These are phyloP conservation scores for Clupea harengus DNA, from an alignment of 2,113 vertebrate species.

Conservation along the genomic window DNA sequence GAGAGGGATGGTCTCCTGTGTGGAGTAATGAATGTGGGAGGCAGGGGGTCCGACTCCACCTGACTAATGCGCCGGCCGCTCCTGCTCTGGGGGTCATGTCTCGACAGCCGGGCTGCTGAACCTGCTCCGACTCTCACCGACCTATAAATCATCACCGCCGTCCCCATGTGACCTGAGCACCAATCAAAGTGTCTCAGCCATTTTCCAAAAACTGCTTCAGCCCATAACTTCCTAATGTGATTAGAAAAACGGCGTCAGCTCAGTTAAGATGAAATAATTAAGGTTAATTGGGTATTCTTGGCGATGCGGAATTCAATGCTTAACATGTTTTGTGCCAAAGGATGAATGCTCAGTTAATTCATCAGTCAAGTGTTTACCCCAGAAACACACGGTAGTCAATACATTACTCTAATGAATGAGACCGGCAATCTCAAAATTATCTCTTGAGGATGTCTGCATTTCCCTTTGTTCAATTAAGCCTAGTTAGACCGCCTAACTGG, in stretches of 20 bases:
- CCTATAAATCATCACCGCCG: constrained; percentile 31
- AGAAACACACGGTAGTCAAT: not conserved
- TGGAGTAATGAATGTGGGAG: constrained; percentile 30
- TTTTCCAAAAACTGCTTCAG: not conserved
- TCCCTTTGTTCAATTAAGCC: not conserved
- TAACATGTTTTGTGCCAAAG: not conserved
- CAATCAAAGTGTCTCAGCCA: not conserved
- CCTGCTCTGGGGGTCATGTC: not conserved
- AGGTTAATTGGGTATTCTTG: not conserved
- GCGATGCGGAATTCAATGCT: not conserved
- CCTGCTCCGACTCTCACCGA: constrained; percentile 14
- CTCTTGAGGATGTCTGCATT: not conserved
- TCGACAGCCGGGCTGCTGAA: constrained; percentile 22
- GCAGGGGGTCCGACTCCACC: constrained; percentile 10
- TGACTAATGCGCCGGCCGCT: constrained; percentile 5
- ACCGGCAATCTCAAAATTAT: not conserved
- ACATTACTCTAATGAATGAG: constrained; percentile 7
- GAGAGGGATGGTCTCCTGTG: constrained; percentile 26
- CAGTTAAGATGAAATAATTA: not conserved
- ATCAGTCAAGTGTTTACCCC: not conserved
- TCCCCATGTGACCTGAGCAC: constrained; percentile 9
- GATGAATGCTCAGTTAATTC: not conserved
- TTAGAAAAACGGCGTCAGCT: not conserved
- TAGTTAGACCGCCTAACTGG: not conserved
- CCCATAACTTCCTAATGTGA: not conserved